A percentile compares a stretch with the other conserved stretches of the same genome.
Evolutionary conservation across 2,113 vertebrate species (phyloP).

Genomic region (Bufo gargarizans): DNA sequence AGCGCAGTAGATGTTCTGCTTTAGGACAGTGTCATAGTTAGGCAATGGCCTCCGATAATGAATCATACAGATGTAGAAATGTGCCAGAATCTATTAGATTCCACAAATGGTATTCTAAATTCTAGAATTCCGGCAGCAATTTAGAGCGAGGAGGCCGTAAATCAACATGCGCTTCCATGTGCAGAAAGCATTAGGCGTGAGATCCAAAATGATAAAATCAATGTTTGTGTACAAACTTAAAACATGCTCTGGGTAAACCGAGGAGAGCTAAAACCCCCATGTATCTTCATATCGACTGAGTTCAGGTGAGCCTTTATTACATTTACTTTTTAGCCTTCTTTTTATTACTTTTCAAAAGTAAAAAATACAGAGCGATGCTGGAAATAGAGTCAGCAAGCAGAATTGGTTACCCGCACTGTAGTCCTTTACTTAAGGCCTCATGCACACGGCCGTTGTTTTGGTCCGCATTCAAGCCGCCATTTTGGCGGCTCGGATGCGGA

Average conservation of each 20-base stretch:
- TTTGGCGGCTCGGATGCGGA: too few relatives aligned
- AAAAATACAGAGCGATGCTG: background rate
- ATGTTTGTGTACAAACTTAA: background rate
- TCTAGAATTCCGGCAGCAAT: background rate
- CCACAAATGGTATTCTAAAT: background rate
- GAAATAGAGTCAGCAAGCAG: background rate
- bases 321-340: background rate
- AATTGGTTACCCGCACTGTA: background rate
- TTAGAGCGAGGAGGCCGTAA: background rate
- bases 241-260: background rate
- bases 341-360: background rate
- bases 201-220: slow-evolving; percentile 19
- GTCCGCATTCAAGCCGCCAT: too few relatives aligned
- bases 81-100: background rate
- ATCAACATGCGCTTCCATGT: background rate
- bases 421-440: too few relatives aligned
- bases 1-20: background rate
- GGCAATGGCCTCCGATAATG: background rate
- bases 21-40: background rate
- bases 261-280: background rate
- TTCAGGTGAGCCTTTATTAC: background rate
- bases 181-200: background rate
- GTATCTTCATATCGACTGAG: background rate
- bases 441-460: too few relatives aligned
- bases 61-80: background rate